Percentiles rank a stretch among this genome's conserved stretches.
These are phyloP conservation scores for Apoderus coryli DNA, from an alignment of 2,888 invertebrate genomes.

Conservation along the genomic window DNA sequence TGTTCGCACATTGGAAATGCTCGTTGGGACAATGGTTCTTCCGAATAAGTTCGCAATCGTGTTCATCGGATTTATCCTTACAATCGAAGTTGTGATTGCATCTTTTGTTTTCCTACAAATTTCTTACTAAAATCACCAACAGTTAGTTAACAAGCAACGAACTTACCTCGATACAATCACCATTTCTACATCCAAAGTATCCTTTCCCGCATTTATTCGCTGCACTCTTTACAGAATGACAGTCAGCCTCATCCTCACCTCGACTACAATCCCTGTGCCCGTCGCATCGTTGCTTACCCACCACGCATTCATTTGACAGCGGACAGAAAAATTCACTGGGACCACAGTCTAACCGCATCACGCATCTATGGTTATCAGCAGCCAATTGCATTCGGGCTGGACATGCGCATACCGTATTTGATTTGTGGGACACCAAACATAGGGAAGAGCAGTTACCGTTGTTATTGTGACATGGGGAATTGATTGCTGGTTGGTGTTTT, in stretches of 20 bases:
- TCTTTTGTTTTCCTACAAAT: conserved; percentile 23
- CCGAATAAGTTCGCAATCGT: conserved; percentile 29
- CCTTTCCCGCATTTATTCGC: conserved; percentile 28
- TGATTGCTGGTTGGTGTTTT: conserved; percentile 27
- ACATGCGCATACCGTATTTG: conserved; percentile 39
- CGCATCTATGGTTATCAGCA: conserved; percentile 33
- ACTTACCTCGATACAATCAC: conserved; percentile 23
- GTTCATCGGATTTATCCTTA: conserved; percentile 42
- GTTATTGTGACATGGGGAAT: conserved; percentile 42
- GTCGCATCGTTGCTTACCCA: conserved; percentile 25
- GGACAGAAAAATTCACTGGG: conserved; percentile 22
- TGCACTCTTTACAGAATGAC: conserved; percentile 18
- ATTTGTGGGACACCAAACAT: conserved; percentile 41
- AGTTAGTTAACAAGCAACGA: too few species aligned
- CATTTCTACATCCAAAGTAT: conserved; percentile 39
- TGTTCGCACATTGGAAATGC: conserved; percentile 37
- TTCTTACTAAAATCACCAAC: too few species aligned
- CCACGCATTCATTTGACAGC: conserved; percentile 35
- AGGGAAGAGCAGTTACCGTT: conserved; percentile 60
- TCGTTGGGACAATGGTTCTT: conserved; percentile 29
- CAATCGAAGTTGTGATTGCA: conserved; percentile 42
- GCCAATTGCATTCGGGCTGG: conserved; percentile 47
- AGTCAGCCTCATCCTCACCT: conserved; percentile 31
- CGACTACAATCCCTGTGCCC: conserved; percentile 26
- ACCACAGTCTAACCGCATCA: not conserved